These are phyloP conservation scores for Scophthalmus maximus DNA, from an alignment of 2,113 vertebrate species.

Conservation along the genomic window DNA sequence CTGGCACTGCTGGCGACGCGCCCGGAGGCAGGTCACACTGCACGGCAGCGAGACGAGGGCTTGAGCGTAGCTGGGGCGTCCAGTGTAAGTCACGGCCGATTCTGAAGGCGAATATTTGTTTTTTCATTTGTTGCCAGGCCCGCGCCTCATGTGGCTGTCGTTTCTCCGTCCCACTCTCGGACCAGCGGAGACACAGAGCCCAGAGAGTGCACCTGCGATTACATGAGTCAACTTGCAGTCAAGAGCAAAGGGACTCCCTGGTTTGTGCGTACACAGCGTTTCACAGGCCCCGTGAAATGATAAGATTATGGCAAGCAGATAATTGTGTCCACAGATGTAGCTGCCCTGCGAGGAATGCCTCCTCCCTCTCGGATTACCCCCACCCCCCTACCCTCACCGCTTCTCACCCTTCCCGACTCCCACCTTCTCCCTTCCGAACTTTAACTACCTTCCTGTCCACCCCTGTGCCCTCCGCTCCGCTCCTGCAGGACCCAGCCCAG, in stretches of 20 bases:
- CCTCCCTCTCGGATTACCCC: conserved; percentile 79
- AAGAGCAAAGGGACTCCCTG: not conserved
- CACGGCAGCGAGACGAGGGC: conserved; percentile 5
- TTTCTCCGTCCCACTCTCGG: not conserved
- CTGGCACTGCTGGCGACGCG: conserved; percentile 29
- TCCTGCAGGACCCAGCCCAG: conserved; percentile 1
- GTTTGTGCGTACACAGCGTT: conserved; percentile 5
- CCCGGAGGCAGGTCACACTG: conserved; percentile 30
- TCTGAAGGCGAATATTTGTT: not conserved
- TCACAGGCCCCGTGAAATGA: conserved; percentile 61
- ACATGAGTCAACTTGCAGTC: not conserved
- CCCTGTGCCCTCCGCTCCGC: conserved; percentile 19
- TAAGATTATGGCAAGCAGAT: conserved; percentile 77
- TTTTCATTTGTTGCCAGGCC: not conserved
- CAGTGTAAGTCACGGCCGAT: conserved; percentile 9
- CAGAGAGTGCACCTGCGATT: not conserved
- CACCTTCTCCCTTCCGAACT: conserved; percentile 48
- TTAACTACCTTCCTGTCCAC: conserved; percentile 37
- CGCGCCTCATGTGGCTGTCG: not conserved
- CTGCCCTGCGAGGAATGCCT: conserved; percentile 82
- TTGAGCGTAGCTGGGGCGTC: not conserved
- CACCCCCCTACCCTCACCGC: conserved; percentile 48
- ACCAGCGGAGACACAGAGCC: not conserved
- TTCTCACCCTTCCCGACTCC: conserved; percentile 66
- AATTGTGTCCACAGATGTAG: conserved; percentile 82